Evolutionary conservation across 2,888 invertebrate genomes (phyloP).

Genomic region (Labia minor): DNA sequence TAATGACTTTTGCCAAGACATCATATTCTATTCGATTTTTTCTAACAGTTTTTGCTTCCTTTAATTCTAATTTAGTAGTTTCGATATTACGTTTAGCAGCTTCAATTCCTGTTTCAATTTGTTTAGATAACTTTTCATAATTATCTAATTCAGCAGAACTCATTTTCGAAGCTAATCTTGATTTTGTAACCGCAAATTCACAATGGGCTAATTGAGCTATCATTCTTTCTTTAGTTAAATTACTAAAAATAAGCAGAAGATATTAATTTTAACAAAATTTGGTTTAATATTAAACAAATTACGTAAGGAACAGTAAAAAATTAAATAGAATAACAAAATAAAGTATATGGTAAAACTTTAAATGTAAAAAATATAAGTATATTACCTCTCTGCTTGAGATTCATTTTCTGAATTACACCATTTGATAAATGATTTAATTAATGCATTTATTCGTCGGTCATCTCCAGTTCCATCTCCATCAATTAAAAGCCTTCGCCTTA

Average conservation of each 20-base stretch:
- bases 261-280: no score
- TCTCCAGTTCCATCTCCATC: conserved; percentile 97
- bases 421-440: conserved; percentile 72
- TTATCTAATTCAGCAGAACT: conserved; percentile 73
- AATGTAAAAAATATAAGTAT: no score
- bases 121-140: conserved; percentile 64
- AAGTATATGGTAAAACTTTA: no score
- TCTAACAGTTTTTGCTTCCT: conserved; percentile 72
- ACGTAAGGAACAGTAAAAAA: not conserved
- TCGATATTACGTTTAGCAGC: conserved; percentile 71
- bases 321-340: not conserved
- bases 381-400: conserved; percentile 53
- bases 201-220: conserved; percentile 74
- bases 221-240: conserved; percentile 65
- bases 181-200: conserved; percentile 77
- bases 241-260: conserved; percentile 45
- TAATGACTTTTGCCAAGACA: conserved; percentile 80
- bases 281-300: conserved; percentile 17
- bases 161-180: conserved; percentile 66
- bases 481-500: conserved; percentile 76
- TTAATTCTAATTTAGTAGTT: conserved; percentile 66
- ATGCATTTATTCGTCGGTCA: conserved; percentile 74
- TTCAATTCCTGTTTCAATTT: conserved; percentile 68
- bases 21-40: conserved; percentile 90
- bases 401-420: conserved; percentile 62